These are phyloP conservation scores for Microchirus variegatus DNA, from an alignment of 2,797 vertebrate genomes.

Conservation along the genomic window DNA sequence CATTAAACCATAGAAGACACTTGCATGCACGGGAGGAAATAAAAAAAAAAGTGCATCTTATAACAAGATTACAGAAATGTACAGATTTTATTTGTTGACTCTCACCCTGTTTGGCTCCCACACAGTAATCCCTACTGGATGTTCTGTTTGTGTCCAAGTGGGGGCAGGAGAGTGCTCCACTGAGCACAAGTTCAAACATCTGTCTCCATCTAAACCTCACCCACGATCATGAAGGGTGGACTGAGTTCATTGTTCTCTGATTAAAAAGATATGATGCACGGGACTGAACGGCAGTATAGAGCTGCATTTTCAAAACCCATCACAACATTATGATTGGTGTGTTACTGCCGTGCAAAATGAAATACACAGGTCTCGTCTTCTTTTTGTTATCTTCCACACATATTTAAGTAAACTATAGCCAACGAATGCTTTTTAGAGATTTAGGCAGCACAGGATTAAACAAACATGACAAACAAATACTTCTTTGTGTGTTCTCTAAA, in stretches of 20 bases:
- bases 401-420: slow-evolving; percentile 6
- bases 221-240: slow-evolving; percentile 55
- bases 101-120: slow-evolving; percentile 25
- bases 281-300: slow-evolving; percentile 1
- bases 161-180: slow-evolving; percentile 73
- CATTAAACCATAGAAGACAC: not conserved
- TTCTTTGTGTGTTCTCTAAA: slow-evolving; percentile 6
- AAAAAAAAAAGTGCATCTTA: not conserved
- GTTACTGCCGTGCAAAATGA: not conserved
- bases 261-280: slow-evolving; percentile 23
- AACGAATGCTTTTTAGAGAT: slow-evolving; percentile 4
- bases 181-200: slow-evolving; percentile 54
- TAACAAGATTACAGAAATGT: not conserved
- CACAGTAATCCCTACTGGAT: slow-evolving; percentile 16
- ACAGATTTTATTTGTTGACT: not conserved
- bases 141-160: slow-evolving; percentile 70
- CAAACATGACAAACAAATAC: not conserved
- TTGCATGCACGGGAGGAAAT: not conserved
- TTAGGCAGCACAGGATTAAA: slow-evolving; percentile 17
- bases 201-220: slow-evolving; percentile 56
- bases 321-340: not conserved
- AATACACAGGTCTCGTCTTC: too few relatives aligned
- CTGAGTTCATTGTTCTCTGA: slow-evolving; percentile 46
- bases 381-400: not conserved
- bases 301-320: slow-evolving; percentile 3